Percentiles rank a stretch among this genome's conserved stretches.
phyloP scores from a whole-genome alignment of 2,888 invertebrate genomes.

The Dasypolia templi region DNA sequence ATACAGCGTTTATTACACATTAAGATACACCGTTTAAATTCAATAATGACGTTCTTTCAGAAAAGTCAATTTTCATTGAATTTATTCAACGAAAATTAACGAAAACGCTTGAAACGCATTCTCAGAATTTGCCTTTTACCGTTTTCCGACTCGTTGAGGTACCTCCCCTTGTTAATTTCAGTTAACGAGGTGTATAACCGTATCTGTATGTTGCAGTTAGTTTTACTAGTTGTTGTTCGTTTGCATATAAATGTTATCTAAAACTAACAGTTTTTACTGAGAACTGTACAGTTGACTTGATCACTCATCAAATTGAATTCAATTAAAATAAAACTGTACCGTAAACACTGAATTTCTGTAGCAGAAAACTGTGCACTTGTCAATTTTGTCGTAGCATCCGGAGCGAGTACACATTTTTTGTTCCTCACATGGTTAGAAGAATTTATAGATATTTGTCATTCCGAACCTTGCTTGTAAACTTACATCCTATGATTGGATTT shows the following conservation, averaged over 20 bases:
- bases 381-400: no score
- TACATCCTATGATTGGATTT: no score
- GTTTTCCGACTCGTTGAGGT: constrained; percentile 26
- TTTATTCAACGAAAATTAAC: constrained; percentile 1
- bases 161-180: constrained; percentile 56
- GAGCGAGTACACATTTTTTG: no score
- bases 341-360: no score
- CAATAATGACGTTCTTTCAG: neutral
- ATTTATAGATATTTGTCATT: no score
- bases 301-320: no score
- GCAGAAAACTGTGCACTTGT: no score
- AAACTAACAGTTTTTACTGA: no score
- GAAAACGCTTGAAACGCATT: constrained; percentile 24
- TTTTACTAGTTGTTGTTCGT: neutral
- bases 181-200: constrained; percentile 45
- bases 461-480: no score
- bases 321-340: no score
- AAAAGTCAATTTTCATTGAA: constrained; percentile 11
- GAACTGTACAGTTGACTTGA: no score
- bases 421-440: no score
- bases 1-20: neutral
- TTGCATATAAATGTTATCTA: neutral
- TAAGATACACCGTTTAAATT: constrained; percentile 3
- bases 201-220: constrained; percentile 11
- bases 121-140: constrained; percentile 27